Evolutionary conservation across 2,888 invertebrate genomes (phyloP).

Genomic region (Trichopria drosophilae): DNA sequence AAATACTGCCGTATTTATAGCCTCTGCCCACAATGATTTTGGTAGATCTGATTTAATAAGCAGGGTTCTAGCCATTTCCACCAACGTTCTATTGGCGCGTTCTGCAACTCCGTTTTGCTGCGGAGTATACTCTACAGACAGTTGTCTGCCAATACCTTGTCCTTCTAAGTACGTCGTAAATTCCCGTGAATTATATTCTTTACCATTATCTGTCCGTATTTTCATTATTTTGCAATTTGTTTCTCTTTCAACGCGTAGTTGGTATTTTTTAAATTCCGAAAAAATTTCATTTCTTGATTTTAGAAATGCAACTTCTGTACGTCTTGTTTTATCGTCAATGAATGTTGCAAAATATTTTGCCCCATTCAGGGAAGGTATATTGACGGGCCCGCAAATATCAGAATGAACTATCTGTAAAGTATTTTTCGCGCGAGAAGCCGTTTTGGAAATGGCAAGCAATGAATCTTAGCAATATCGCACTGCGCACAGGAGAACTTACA

Average conservation of each 20-base stretch:
- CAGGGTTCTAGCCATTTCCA: constrained; percentile 42
- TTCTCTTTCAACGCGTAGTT: constrained; percentile 15
- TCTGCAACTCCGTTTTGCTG: constrained; percentile 48
- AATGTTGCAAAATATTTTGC: constrained; percentile 30
- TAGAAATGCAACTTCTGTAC: constrained; percentile 17
- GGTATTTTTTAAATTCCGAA: constrained; percentile 19
- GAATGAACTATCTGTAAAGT: constrained; percentile 30
- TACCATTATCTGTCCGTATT: constrained; percentile 29
- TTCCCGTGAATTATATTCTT: constrained; percentile 31
- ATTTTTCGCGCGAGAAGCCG: too few species aligned
- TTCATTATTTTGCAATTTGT: constrained; percentile 28
- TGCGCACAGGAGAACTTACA: too few species aligned
- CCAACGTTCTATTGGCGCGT: constrained; percentile 41
- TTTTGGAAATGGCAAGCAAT: too few species aligned
- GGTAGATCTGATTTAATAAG: constrained; percentile 36
- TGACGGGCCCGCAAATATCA: constrained; percentile 35
- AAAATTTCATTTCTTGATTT: constrained; percentile 17
- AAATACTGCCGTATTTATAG: constrained; percentile 29
- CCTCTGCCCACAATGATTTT: too few species aligned
- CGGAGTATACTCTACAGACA: constrained; percentile 42
- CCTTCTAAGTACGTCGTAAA: constrained; percentile 22
- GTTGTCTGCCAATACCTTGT: constrained; percentile 26
- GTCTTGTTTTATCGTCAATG: constrained; percentile 29
- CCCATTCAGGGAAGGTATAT: constrained; percentile 19
- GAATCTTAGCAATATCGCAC: too few species aligned